Conservation (phyloP, 2,113 vertebrate species). For the Plecotus auritus region DNA sequence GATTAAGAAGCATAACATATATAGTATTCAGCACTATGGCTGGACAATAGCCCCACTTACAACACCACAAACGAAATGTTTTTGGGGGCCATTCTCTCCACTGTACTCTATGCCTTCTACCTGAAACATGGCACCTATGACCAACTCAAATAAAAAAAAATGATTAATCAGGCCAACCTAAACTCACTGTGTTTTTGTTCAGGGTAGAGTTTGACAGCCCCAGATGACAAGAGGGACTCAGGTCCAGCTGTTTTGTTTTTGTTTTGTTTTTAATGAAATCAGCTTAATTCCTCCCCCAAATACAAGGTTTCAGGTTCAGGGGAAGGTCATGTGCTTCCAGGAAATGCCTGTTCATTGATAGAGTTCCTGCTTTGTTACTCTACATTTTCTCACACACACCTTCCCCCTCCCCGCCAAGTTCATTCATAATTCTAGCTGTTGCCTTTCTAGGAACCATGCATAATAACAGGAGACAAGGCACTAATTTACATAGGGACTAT, state of each 20-base stretch:
- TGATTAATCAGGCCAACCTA: not conserved
- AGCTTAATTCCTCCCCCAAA: not conserved
- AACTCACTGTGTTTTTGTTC: not conserved
- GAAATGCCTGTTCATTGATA: not conserved
- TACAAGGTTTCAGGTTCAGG: not conserved
- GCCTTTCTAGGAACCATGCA: not conserved
- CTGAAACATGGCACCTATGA: not conserved
- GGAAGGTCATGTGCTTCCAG: not conserved
- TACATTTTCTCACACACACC: not conserved
- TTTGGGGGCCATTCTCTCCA: too few species aligned
- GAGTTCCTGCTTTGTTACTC: not conserved
- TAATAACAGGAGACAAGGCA: slow-evolving; percentile 42
- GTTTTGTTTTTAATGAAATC: not conserved
- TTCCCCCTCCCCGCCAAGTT: not conserved
- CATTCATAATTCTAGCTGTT: not conserved
- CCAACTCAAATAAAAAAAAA: not conserved
- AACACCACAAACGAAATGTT: not conserved
- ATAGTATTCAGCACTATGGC: not conserved
- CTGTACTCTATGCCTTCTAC: not conserved
- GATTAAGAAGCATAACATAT: not conserved
- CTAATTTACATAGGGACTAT: slow-evolving; percentile 69
- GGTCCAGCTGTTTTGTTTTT: not conserved
- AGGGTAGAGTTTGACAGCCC: not conserved
- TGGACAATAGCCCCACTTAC: not conserved
- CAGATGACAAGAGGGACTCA: not conserved